Evolutionary conservation across 1,140 invertebrate species (phyloP).

Genomic region (Pogonomyrmex barbatus): DNA sequence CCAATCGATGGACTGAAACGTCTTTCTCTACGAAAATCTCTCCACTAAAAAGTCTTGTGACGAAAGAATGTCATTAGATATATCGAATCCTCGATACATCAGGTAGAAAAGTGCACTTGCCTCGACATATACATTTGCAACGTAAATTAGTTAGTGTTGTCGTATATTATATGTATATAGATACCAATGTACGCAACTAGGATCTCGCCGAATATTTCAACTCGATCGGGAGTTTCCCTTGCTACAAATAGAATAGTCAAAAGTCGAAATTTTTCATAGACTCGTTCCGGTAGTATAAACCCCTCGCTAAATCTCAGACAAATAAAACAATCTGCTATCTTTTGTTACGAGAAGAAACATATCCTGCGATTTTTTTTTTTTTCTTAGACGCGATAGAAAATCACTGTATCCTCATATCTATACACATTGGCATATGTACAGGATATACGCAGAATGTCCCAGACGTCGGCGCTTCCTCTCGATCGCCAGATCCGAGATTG

Average conservation of each 20-base stretch:
- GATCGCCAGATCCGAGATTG: neutral
- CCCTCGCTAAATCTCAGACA: neutral
- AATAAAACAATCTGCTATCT: neutral
- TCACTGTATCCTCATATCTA: slow-evolving; percentile 29
- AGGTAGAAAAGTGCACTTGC: slow-evolving; percentile 74
- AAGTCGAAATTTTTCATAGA: slow-evolving; percentile 10
- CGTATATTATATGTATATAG: slow-evolving; percentile 67
- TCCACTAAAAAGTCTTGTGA: slow-evolving; percentile 33
- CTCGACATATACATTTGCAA: slow-evolving; percentile 65
- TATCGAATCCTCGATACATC: slow-evolving; percentile 54
- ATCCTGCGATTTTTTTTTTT: neutral
- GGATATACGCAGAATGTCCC: slow-evolving; percentile 26
- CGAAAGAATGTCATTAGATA: slow-evolving; percentile 40
- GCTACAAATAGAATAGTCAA: slow-evolving; percentile 37
- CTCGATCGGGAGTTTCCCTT: neutral
- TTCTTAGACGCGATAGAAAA: slow-evolving; percentile 50
- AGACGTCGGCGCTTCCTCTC: neutral
- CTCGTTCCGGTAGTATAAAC: neutral
- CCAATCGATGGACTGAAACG: slow-evolving; percentile 11
- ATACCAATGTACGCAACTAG: slow-evolving; percentile 35
- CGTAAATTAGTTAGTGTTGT: slow-evolving; percentile 65
- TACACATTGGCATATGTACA: slow-evolving; percentile 46
- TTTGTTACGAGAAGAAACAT: slow-evolving; percentile 26
- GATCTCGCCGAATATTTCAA: neutral
- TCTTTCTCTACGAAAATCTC: slow-evolving; percentile 5